Base-by-base conservation (phyloP, 2,888 invertebrate species). In the Temnothorax rugatulus region DNA sequence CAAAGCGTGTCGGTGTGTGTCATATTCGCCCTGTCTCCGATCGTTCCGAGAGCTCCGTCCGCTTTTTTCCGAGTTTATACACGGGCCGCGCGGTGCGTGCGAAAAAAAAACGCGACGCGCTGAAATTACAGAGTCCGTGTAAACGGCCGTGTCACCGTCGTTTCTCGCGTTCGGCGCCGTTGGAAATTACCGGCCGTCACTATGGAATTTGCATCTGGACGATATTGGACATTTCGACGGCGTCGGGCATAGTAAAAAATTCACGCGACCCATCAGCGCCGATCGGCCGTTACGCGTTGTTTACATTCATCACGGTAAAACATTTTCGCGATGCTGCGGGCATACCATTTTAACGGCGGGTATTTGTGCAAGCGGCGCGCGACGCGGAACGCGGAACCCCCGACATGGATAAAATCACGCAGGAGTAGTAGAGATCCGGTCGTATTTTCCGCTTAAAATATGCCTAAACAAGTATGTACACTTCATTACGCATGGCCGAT, bases 241-340 rank as follows among this genome's bases (percentile, higher is more conserved):
- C 15, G 64, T 59, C 73, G 71, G 59, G n/a, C n/a, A 29, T 41
- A 34, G 82, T 85, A 87, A 89, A 85, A 85, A 85, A 89, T 87
- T 82, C 82, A 68, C 82, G 63, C 74, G 47, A 63, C 61, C 89
- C 87, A 87, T 89, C 86, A 89, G 71, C 57, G 84, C 59, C 74
- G 57, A 81, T 57, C 75, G 76, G 76, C 68, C 63, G 74, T 79
- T 59, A 79, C 79, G 71, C 71, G 73, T 73, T 81, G 73, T 81
- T 81, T 82, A 82, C 74, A 75, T 75, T 76, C 63, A 82, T 82
- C 74, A 44, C 61, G 81, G 79, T 83, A 75, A 85, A 87, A 88
- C 74, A 85, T 87, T 89, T 82, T 81, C 69, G 77, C 68, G 59
- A 83, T 68, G 34, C 85, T 85, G 89, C 85, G 87, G 66, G 50